Evolutionary conservation across 1,140 invertebrate species (phyloP), one percentile per base, ranked within the genome.

Genomic region (Drosophila bipectinata): DNA sequence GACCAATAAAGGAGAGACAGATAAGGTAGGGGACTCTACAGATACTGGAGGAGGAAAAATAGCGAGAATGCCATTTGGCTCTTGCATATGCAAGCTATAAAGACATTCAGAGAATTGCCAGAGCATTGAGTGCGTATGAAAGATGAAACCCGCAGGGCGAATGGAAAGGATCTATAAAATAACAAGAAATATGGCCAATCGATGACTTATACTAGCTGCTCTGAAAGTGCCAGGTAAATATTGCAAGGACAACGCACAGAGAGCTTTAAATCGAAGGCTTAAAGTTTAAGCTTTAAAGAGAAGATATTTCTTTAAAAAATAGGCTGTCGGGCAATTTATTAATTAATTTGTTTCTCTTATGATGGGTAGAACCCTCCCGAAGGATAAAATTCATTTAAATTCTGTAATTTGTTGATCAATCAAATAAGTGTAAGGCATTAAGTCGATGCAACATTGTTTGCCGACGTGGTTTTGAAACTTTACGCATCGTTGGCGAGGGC

Each of bases 41-140:
- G 37, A 24, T 8, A 58, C 57, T 41, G n/a, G 34, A 2, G 62
- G 14, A 49, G 34, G 30, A 56, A 54, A 44, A 37, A 48, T 15
- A 14, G n/a, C n/a, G 52, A 57, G 39, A 78, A 63, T 80, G 68
- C 62, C 69, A 66, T 77, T 84, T 84, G 73, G 72, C 72, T 73
- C 77, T 74, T 84, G 73, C 72, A 85, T 85, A 73, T 21, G 44
- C 41, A 60, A 56, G 59, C 64, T 79, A 68, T 62, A 64, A 60
- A 7, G 26, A 6, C 26, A 7, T 28, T 63, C 59, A 74, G 62
- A 78, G 63, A 51, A 57, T 67, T 72, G 77, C 60, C 58, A 54
- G 62, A 18, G 52, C 55, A 81, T 72, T 37, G 67, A 72, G 67
- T 72, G 73, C 52, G 32, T 72, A 54, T 72, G 56, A 58, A 59